A percentile compares a stretch with the other conserved stretches of the same genome.
Evolutionary conservation across 2,113 vertebrate genomes (phyloP).

Genomic region (Alectura lathami): DNA sequence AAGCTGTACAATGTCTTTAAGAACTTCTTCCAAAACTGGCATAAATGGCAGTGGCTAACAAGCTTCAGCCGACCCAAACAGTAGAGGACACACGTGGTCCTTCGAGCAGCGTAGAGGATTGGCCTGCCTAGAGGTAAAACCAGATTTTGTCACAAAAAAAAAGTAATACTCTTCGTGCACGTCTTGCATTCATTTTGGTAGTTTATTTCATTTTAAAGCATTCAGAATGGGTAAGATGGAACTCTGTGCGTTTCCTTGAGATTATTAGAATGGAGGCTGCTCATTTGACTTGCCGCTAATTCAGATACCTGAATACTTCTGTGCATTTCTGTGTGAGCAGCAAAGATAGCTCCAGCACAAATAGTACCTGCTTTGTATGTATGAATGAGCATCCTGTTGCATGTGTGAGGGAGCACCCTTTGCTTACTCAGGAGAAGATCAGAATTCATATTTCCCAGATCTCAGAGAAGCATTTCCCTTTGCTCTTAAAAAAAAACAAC

Average conservation of each 20-base stretch:
- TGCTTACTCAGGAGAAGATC: slow-evolving; percentile 12
- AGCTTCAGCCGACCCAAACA: slow-evolving; percentile 9
- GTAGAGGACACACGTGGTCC: not conserved
- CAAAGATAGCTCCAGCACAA: not conserved
- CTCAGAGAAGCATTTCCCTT: slow-evolving; percentile 10
- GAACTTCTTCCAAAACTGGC: slow-evolving; percentile 30
- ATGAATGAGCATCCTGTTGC: not conserved
- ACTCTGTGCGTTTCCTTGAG: accelerated
- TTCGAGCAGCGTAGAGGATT: not conserved
- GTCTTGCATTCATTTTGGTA: accelerated
- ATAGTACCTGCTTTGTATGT: not conserved
- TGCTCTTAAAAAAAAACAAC: not conserved
- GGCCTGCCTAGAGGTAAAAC: not conserved
- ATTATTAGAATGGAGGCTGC: not conserved
- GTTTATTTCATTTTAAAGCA: not conserved
- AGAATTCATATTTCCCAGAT: not conserved
- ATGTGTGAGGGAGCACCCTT: not conserved
- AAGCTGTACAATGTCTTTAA: not conserved
- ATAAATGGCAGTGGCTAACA: slow-evolving; percentile 18
- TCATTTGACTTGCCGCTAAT: not conserved
- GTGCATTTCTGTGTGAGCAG: not conserved
- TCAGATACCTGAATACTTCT: not conserved
- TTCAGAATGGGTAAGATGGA: not conserved
- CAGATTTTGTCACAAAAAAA: not conserved
- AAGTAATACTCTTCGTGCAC: not conserved